These are phyloP conservation scores for Agrochola lota DNA, from an alignment of 2,888 invertebrate species.

Conservation along the genomic window DNA sequence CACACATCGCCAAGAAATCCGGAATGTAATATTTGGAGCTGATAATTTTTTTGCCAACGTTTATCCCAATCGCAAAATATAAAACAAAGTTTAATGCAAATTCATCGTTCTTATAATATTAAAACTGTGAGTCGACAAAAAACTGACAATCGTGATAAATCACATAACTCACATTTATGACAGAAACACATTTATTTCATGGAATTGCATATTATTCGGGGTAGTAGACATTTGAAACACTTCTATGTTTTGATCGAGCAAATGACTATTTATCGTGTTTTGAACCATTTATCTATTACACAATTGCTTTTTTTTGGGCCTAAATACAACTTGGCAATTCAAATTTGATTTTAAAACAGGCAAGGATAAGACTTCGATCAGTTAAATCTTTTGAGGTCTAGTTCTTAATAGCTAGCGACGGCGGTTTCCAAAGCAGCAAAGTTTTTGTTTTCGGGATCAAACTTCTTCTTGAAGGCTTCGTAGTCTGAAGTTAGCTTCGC, in stretches of 20 bases:
- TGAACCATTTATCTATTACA: neutral
- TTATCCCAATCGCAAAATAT: neutral
- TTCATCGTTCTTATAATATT: neutral
- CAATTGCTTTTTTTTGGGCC: neutral
- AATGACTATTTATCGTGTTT: no score
- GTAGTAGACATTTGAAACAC: neutral
- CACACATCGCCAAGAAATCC: neutral
- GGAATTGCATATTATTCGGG: neutral
- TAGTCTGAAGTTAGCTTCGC: slow-evolving; percentile 87
- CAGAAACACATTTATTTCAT: slow-evolving; percentile 1
- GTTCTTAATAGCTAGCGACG: slow-evolving; percentile 67
- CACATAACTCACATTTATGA: neutral
- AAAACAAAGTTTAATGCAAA: neutral
- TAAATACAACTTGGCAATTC: neutral
- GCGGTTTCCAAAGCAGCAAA: slow-evolving; percentile 74
- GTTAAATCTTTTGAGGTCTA: neutral
- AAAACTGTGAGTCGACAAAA: slow-evolving; percentile 17
- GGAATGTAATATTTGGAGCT: neutral
- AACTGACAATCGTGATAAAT: neutral
- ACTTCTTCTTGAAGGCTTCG: slow-evolving; percentile 87
- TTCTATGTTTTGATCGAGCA: neutral
- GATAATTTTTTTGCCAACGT: neutral
- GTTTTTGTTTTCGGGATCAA: slow-evolving; percentile 91
- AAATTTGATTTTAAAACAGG: neutral
- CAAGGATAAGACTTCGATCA: no score